Evolutionary conservation across 2,797 vertebrate species (phyloP), one percentile per base, ranked within the genome.

Genomic region (Champsocephalus gunnari): DNA sequence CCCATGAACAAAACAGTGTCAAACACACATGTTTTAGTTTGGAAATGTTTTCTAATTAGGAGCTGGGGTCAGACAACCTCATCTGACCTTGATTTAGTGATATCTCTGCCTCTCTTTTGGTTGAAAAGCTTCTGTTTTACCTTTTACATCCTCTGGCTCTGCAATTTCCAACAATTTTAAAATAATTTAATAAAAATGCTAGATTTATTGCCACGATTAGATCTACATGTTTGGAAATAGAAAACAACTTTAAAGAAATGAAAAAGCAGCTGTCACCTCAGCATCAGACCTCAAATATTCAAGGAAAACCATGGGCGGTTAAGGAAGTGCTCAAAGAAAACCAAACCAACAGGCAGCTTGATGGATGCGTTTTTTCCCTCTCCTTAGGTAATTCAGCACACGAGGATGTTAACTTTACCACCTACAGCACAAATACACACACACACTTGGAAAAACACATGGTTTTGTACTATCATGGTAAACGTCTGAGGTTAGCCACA

Each of bases 351-450:
- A 53, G 86, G 81, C 73, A 73, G 50, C 24, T 34, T 86, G 88
- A 89, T 56, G 66, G 72, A 89, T 85, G 84, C 62, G n/a, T 63
- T 69, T 85, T 83, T 81, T 84, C 72, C 71, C 69, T 81, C 73
- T 68, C 38, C 3, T 59, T 75, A 62, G 61, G 82, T 60, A 68
- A 60, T 50, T 83, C 63, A 66, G 66, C 66, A 56, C 77, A 80
- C 12, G 2, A 73, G 73, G 65, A 88, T 67, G 85, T 88, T 87
- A 87, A 79, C 75, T 83, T 69, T 79, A 80, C 87, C 73, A 70
- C 83, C 81, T 84, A 78, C 79, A 78, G 74, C 62, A 70, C 9
- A 60, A 54, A 73, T 60, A 71, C 38, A 57, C 48, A 73, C 62
- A 73, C 64, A 71, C 38, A 57, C 48, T 24, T n/a, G 50, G 10